Percentiles rank a stretch among this genome's conserved stretches.
These are phyloP conservation scores for Mamestra configurata DNA, from an alignment of 1,140 invertebrate genomes.

Conservation along the genomic window DNA sequence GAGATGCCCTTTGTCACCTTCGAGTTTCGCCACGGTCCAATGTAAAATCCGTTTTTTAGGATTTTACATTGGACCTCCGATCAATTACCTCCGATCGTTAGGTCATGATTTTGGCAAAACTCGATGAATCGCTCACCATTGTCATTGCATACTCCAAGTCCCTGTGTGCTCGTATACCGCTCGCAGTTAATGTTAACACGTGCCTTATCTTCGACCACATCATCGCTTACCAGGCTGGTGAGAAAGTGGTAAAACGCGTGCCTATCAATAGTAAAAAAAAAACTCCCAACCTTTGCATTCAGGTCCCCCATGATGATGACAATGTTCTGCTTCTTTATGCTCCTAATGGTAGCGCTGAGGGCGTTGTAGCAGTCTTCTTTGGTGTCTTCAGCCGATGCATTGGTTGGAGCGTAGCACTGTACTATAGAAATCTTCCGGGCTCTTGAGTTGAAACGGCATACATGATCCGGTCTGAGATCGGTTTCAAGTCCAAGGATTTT, in stretches of 20 bases:
- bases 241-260: too few relatives aligned
- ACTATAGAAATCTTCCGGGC: conserved; percentile 53
- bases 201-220: too few relatives aligned
- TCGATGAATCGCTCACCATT: conserved; percentile 54
- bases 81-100: conserved; percentile 57
- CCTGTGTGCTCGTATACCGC: neutral
- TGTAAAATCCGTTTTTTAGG: too few relatives aligned
- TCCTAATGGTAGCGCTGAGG: neutral
- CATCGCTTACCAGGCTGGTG: too few relatives aligned
- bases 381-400: conserved; percentile 11
- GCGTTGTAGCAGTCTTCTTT: conserved; percentile 12
- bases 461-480: conserved; percentile 57
- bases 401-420: conserved; percentile 47
- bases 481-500: conserved; percentile 51
- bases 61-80: too few relatives aligned
- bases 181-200: neutral
- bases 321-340: neutral
- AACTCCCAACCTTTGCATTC: conserved; percentile 8
- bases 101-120: conserved; percentile 51
- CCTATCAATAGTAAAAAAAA: too few relatives aligned
- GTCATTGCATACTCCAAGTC: conserved; percentile 31
- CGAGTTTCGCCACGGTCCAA: too few relatives aligned
- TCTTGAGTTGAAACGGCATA: conserved; percentile 51
- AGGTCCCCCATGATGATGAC: conserved; percentile 1
- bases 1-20: too few relatives aligned